These are phyloP conservation scores for Eublepharis macularius DNA, from an alignment of 2,113 vertebrate species.

Conservation along the genomic window DNA sequence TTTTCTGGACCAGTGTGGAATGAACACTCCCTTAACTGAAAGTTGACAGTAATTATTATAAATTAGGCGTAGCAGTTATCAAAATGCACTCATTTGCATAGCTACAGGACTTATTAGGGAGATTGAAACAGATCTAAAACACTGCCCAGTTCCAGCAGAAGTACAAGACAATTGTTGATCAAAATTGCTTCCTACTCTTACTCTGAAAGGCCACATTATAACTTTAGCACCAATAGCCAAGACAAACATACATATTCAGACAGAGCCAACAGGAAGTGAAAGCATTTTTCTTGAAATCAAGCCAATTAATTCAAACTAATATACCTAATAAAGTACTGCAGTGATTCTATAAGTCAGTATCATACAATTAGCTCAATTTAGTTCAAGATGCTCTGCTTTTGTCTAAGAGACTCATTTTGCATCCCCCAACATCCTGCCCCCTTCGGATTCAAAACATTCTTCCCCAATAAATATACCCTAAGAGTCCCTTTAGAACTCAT, in stretches of 20 bases:
- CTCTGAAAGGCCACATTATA: conserved; percentile 43
- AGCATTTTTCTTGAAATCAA: conserved; percentile 52
- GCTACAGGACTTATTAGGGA: conserved; percentile 84
- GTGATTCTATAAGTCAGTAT: not conserved
- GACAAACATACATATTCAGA: conserved; percentile 49
- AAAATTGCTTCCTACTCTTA: conserved; percentile 49
- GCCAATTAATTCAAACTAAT: conserved; percentile 38
- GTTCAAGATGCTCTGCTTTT: not conserved
- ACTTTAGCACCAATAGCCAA: conserved; percentile 48
- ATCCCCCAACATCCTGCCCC: conserved; percentile 40
- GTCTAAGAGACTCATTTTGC: conserved; percentile 43
- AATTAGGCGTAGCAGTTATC: conserved; percentile 87
- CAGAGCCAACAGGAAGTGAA: conserved; percentile 29
- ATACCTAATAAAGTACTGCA: conserved; percentile 41
- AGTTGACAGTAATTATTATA: conserved; percentile 92
- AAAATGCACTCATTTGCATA: conserved; percentile 87
- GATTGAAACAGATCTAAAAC: conserved; percentile 83
- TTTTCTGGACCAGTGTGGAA: conserved; percentile 82
- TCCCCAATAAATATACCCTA: conserved; percentile 17
- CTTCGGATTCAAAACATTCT: conserved; percentile 40
- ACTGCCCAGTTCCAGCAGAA: conserved; percentile 72
- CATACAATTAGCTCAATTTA: not conserved
- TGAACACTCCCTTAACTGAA: conserved; percentile 86
- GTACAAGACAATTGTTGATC: conserved; percentile 80
- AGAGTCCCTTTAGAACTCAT: conserved; percentile 20